Evolutionary conservation across 2,888 invertebrate genomes (phyloP), one percentile per base, ranked within the genome.

Genomic region (Oscheius onirici): DNA sequence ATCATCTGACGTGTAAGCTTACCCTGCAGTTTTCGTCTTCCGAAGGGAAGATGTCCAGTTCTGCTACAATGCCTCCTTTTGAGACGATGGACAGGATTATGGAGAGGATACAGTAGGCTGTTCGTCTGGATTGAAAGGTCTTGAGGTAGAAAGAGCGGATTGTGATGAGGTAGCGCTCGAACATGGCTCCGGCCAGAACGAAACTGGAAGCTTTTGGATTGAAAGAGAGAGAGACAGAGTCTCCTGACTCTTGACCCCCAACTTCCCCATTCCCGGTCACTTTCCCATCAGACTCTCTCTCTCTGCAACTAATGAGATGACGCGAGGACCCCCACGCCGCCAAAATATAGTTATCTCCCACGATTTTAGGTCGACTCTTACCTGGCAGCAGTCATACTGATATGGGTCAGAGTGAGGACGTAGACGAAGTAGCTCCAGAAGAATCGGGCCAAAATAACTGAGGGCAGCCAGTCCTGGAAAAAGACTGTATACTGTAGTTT

Each of bases 371-470:
- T 20, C 17, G 2, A 26, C 24, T 2, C 69, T 44, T 34, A 76
- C 74, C 76, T 71, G 11, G 76, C 71, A 58, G 74, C 74, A 11
- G 78, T 78, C 78, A 78, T 78, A 28, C 71, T 68, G 17, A 78
- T 71, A 40, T 76, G 74, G 17, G 78, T 78, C 26, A 78, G 55
- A 24, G 78, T 69, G 40, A 78, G 69, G 2, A 75, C 73, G 57
- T 78, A 78, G 41, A 74, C 74, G 34, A 78, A 78, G 61, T 75
- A 78, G 26, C 74, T 71, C 76, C 78, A 75, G 73, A 76, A 78
- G n/a, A 75, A 67, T 24, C 73, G 46, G 15, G 78, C 76, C 52
- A 78, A 63, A 41, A 74, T 69, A 20, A 76, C 68, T 71, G 73
- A 76, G 57, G 70, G 71, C 6, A 75, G 73, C 78, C 78, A 78